These are phyloP conservation scores for Falco naumanni DNA, from an alignment of 2,797 vertebrate genomes.

Conservation along the genomic window DNA sequence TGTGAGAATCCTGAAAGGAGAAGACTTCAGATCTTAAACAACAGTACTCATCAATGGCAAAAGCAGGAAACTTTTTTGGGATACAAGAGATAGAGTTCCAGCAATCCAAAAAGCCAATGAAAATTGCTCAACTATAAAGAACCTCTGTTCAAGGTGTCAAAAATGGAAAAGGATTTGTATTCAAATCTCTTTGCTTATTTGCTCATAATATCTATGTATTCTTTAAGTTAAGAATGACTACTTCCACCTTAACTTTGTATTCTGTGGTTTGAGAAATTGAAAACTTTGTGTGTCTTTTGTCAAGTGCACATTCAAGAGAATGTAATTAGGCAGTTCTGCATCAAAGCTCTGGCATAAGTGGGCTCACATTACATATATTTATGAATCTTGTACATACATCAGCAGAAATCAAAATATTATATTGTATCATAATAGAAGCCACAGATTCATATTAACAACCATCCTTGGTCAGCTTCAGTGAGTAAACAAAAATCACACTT, in stretches of 20 bases:
- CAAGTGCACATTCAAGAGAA: not conserved
- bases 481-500: not conserved
- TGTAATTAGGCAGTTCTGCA: not conserved
- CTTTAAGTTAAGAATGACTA: not conserved
- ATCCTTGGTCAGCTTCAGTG: not conserved
- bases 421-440: not conserved
- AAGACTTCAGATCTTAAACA: not conserved
- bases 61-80: not conserved
- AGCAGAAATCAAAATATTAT: not conserved
- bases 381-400: not conserved
- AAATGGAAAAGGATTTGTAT: not conserved
- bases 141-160: not conserved
- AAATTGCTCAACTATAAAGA: not conserved
- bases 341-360: not conserved
- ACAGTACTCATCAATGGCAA: not conserved
- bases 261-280: not conserved
- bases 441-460: not conserved
- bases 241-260: not conserved
- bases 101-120: not conserved
- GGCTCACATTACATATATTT: not conserved
- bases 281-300: not conserved
- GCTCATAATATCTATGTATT: not conserved
- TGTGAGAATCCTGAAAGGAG: not conserved
- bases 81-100: not conserved
- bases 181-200: not conserved